Evolutionary conservation across 2,113 vertebrate species (phyloP), one percentile per base, ranked within the genome.

Genomic region (Peucedramus taeniatus): DNA sequence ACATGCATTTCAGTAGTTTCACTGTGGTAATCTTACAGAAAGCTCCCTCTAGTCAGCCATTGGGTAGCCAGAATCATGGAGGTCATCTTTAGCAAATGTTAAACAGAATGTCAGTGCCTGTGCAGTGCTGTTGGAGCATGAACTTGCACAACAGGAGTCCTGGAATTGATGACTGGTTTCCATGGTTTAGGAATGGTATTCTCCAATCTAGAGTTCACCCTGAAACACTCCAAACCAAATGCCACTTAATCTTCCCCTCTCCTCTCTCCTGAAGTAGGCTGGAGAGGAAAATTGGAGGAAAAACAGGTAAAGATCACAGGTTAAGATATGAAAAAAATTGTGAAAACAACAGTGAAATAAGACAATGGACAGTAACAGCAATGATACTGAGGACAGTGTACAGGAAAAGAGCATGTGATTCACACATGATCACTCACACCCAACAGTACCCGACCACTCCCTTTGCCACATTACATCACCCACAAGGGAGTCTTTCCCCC

Each of bases 391-490:
- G 24, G 24, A 13, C 35, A 40, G 20, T 21, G 19, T 13, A 56
- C 8, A 21, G 37, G 16, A 59, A 49, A 57, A 59, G 61, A 76
- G 31, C 0, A 0, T 7, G 18, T 35, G 26, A 31, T 31, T 65
- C 51, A 30, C 15, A 54, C 4, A 16, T 6, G 24, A 35, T 11
- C 30, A 8, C 24, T 75, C 31, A 26, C 1, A 1, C 9, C 30
- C 0, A 2, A 20, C 20, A 57, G 9, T 16, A 57, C 5, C 10
- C 0, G 1, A 14, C 3, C 13, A 4, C 7, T 57, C 26, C 4
- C 5, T 35, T 57, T 0, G 0, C 7, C 50, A 42, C 13, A 14
- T 19, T 31, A 7, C 26, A 50, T 40, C 35, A 17, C 26, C 9
- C 26, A 57, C 13, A 50, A 35, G 31, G 31, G 21, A 76, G 13